Base-by-base conservation (phyloP, 2,797 vertebrate species). In the Xenentodon cancila region DNA sequence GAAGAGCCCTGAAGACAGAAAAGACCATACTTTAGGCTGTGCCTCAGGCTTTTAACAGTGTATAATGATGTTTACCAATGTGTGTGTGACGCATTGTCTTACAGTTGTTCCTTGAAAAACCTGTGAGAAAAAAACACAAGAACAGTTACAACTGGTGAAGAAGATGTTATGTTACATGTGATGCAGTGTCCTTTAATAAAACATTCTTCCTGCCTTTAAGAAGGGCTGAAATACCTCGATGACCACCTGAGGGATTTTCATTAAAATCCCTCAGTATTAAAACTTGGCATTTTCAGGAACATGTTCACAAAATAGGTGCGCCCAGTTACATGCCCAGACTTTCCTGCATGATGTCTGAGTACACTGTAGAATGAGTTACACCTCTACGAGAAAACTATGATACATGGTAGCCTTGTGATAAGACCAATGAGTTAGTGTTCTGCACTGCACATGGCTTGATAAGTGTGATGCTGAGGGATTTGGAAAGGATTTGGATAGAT, bases 391-490 rank as follows among this genome's bases (percentile, higher is more conserved):
- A 87, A 86, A 82, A 64, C 57, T 61, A 62, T 71, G 85, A 85
- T 79, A 84, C 79, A 85, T 80, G 75, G 73, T 50, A 64, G 79
- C 67, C 73, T 72, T 73, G 71, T 52, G 82, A 88, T 88, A 87
- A 87, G 78, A 77, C 83, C 73, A 75, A 78, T 65, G 68, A 77
- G 73, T 82, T 76, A 64, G 72, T 85, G 55, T 77, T 85, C 71
- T 19, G 22, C 59, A 32, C 68, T 77, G 82, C 82, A 81, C 79
- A 79, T 63, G 66, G 82, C 84, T 90, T 88, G 92, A 91, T 91
- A 91, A 90, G 89, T 91, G 88, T 82, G 91, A 94, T 93, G 90
- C 89, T 84, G 89, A 81, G 84, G 91, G 89, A 91, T 92, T 92
- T 92, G 86, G 71, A 85, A 86, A 76, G 89, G 89, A 92, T 92